Base-by-base conservation (phyloP, 2,888 invertebrate species). In the Enchytraeus crypticus region DNA sequence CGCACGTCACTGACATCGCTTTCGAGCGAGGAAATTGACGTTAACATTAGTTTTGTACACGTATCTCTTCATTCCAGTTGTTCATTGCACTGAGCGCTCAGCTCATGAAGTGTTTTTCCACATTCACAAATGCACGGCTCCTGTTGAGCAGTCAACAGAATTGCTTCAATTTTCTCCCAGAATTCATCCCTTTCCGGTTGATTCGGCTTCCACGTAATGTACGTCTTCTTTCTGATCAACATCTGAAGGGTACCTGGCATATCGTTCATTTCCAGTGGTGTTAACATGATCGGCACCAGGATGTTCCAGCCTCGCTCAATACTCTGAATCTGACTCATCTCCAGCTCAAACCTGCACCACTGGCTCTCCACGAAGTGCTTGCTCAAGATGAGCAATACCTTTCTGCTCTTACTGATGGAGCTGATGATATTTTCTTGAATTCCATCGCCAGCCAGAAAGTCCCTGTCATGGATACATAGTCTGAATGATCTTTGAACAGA, bases 281-380 rank as follows among this genome's bases (percentile, higher is more conserved):
- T 53, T 34, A 59, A 53, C 11, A 59, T 26, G 3, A 59, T 43
- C 8, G 59, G 29, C 23, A 59, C 38, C 51, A 59, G 32, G 3
- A 59, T 26, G 53, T 59, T 59, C 5, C 53, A 18, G 34, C 53
- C 59, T 18, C 53, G 29, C 18, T 59, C 59, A 34, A 59, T 30
- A 29, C 59, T 59, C n/a, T 51, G 43, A 21, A 59, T 53, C 43
- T 43, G 33, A 26, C 51, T 23, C 59, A 59, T 23, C 27, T 59
- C 59, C 26, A 53, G 34, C 47, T 59, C 59, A 27, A 34, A 46
- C 14, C 53, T 26, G 30, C 59, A 53, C 59, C 59, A 59, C 2
- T 59, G 38, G 53, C 53, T 53, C 33, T 38, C 45, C 23, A 46
- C 23, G 60, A 60, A 60, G 54, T 26, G 4, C 18, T 30, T 38